phyloP scores from a whole-genome alignment of 2,797 vertebrate genomes.

The Spinibarbus caldwelli region DNA sequence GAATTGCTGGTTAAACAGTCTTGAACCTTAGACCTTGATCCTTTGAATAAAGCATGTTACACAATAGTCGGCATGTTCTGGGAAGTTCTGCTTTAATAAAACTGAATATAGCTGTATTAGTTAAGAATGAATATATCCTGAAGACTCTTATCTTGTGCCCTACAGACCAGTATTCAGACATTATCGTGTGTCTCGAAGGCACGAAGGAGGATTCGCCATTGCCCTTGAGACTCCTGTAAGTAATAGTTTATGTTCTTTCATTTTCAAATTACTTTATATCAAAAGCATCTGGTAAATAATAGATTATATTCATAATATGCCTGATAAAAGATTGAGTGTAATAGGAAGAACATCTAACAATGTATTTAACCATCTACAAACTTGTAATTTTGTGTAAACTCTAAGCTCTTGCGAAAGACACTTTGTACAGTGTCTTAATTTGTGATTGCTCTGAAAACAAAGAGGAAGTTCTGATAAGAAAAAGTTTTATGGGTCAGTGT shows the following conservation, averaged over 20 bases:
- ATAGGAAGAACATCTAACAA: not conserved
- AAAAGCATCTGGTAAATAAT: not conserved
- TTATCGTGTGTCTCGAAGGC: slow-evolving; percentile 74
- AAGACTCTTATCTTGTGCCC: not conserved
- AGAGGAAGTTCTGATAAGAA: slow-evolving; percentile 43
- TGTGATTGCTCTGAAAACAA: not conserved
- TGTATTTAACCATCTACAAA: not conserved
- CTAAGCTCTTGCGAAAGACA: not conserved
- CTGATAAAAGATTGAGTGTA: not conserved
- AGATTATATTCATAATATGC: not conserved
- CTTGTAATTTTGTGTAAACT: not conserved
- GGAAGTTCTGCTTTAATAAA: not conserved
- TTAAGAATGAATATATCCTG: not conserved
- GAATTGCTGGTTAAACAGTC: not conserved
- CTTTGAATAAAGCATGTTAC: not conserved
- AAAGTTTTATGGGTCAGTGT: not conserved
- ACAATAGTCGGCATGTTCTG: not conserved
- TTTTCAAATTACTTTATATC: slow-evolving; percentile 1
- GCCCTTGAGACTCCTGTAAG: slow-evolving; percentile 83
- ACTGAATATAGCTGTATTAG: not conserved
- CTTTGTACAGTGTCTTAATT: not conserved
- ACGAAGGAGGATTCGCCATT: slow-evolving; percentile 73
- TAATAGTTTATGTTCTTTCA: slow-evolving; percentile 6
- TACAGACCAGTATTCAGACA: slow-evolving; percentile 75
- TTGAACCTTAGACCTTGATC: not conserved